These are phyloP conservation scores for Phenacoccus solenopsis DNA, from an alignment of 1,140 invertebrate genomes.

Conservation along the genomic window DNA sequence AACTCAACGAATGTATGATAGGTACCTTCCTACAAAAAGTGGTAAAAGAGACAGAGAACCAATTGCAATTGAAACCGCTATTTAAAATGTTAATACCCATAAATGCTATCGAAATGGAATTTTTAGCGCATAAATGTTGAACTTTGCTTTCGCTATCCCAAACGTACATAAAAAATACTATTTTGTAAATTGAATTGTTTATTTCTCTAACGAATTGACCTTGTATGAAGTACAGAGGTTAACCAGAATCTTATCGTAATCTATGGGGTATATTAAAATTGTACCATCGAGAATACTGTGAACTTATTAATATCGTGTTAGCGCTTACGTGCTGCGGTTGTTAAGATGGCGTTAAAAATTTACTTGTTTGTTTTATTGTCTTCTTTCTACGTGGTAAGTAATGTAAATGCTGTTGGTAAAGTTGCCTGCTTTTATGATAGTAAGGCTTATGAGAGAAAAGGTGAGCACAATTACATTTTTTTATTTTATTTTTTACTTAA, in stretches of 20 bases:
- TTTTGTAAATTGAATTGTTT: background rate
- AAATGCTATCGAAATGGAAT: no score
- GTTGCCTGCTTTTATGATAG: background rate
- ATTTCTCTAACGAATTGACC: background rate
- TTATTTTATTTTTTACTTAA: background rate
- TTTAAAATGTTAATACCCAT: no score
- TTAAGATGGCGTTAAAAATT: constrained; percentile 8
- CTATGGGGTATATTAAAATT: background rate
- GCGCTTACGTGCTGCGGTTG: background rate
- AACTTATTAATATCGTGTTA: background rate
- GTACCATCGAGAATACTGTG: background rate
- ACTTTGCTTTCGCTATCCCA: background rate
- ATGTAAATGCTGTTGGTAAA: background rate
- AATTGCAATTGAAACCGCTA: no score
- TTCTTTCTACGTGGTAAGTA: background rate
- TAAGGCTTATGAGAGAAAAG: background rate
- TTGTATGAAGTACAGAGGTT: background rate
- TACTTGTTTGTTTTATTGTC: background rate
- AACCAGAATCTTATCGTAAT: background rate
- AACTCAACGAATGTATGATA: no score
- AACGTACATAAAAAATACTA: background rate
- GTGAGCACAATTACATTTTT: no score
- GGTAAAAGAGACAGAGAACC: no score
- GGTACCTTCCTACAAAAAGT: no score
- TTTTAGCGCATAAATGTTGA: background rate